phyloP scores from a whole-genome alignment of 2,888 invertebrate genomes.

The Crocallis elinguaria region DNA sequence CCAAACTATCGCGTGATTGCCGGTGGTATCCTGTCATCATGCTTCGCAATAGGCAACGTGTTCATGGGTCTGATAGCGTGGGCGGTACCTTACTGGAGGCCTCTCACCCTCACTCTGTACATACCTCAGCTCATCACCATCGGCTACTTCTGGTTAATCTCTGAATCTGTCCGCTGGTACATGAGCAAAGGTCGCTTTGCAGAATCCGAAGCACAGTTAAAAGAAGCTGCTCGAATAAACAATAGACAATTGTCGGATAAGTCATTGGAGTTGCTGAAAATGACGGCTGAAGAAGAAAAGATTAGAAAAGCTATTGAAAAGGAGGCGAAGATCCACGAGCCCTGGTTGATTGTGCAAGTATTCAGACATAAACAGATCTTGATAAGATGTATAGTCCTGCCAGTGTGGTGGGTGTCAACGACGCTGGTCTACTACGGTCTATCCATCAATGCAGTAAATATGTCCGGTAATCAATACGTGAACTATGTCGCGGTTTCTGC shows the following conservation, averaged over 20 bases:
- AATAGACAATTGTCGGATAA: constrained; percentile 64
- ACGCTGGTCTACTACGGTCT: constrained; percentile 87
- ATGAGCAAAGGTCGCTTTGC: constrained; percentile 87
- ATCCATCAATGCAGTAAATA: constrained; percentile 85
- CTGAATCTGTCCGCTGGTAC: constrained; percentile 91
- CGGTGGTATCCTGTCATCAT: constrained; percentile 87
- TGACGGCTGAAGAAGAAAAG: constrained; percentile 54
- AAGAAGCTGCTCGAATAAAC: constrained; percentile 86
- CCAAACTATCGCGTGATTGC: constrained; percentile 88
- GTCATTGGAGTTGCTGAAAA: constrained; percentile 55
- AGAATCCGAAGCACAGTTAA: constrained; percentile 86
- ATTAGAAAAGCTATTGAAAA: constrained; percentile 43
- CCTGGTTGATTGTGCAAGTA: constrained; percentile 63
- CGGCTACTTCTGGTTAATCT: constrained; percentile 87
- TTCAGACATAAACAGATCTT: constrained; percentile 58
- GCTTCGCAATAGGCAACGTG: constrained; percentile 89
- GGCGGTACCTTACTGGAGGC: constrained; percentile 88
- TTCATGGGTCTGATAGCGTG: constrained; percentile 88
- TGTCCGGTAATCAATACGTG: constrained; percentile 85
- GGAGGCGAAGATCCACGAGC: constrained; percentile 46
- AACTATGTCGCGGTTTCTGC: constrained; percentile 86
- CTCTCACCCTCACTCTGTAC: constrained; percentile 87
- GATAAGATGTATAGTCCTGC: constrained; percentile 53
- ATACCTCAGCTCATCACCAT: constrained; percentile 88
- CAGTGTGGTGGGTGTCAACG: constrained; percentile 86